A percentile compares a stretch with the other conserved stretches of the same genome.
Conservation (phyloP, 2,888 invertebrate species). For the Nomada hirtipes region DNA sequence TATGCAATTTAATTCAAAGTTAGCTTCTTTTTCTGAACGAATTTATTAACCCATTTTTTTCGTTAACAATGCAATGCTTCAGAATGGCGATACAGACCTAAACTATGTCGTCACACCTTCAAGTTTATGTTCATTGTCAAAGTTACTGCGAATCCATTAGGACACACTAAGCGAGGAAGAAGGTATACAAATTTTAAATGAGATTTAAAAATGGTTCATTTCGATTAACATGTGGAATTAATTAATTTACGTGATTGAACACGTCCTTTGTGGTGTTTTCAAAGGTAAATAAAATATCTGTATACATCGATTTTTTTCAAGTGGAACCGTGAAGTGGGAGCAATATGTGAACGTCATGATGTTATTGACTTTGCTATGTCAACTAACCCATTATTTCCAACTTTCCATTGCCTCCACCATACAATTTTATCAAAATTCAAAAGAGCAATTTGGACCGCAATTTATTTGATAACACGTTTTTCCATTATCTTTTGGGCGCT, state of each 20-base stretch:
- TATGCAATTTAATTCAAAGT: background rate
- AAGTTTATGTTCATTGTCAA: conserved; percentile 20
- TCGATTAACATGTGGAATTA: background rate
- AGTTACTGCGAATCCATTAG: conserved; percentile 27
- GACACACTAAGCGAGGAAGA: conserved; percentile 10
- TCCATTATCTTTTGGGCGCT: background rate
- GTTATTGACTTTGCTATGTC: conserved; percentile 73
- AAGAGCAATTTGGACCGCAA: background rate
- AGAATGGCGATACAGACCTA: background rate
- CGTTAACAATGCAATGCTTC: too few species aligned
- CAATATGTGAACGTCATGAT: conserved; percentile 73
- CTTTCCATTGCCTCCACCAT: conserved; percentile 6
- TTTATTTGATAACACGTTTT: background rate
- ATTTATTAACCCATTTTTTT: background rate
- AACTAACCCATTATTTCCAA: conserved; percentile 71
- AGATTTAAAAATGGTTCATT: conserved; percentile 7
- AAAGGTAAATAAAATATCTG: conserved; percentile 5
- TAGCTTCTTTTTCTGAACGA: background rate
- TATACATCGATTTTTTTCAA: conserved; percentile 37
- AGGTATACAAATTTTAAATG: conserved; percentile 18
- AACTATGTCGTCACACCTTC: background rate
- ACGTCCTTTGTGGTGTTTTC: background rate
- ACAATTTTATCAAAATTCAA: conserved; percentile 24
- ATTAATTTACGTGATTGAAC: background rate
- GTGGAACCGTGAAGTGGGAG: conserved; percentile 68